Base-by-base conservation (phyloP, 1,140 invertebrate genomes). In the Caenorhabditis remanei region DNA sequence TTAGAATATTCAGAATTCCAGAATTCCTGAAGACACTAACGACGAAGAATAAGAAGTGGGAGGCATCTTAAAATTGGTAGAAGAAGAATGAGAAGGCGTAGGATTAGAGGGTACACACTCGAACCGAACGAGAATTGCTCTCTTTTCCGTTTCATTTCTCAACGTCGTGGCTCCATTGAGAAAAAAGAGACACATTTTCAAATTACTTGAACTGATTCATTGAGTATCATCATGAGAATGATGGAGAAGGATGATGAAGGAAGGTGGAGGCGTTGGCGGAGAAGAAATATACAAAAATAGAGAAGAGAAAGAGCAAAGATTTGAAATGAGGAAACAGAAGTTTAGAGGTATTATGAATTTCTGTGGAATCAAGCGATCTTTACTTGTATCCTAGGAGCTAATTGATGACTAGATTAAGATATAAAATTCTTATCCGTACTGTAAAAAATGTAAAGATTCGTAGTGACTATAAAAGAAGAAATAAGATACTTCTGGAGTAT, bases 21-120 rank as follows among this genome's bases (percentile, higher is more conserved):
- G 14, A 50, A 79, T 79, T 50, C 24, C 46, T 53, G 0, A 79
- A 24, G 43, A 16, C 19, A 46, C 4, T 71, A 13, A 46, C 13
- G 32, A 41, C 50, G 40, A 50, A 43, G 19, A 50, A 50, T 32
- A 79, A 53, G 19, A 53, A 79, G 71, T 50, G 46, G 46, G 71
- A 24, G 71, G 71, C 71, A 79, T 79, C 46, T 79, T n/a, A 24
- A 11, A 21, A 6, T 21, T 2, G 32, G 14, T 24, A 32, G 24
- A 14, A 32, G 8, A 63, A 63, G 6, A 11, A 63, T 14, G 43
- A 46, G 71, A 79, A 79, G 71, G 21, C 71, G 71, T 79, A 14
- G 71, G 71, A 79, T 79, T 79, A 79, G 46, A 79, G 71, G 71
- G 71, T 79, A 79, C 71, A 79, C 71, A 79, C 71, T 79, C 71